Evolutionary conservation across 2,113 vertebrate genomes (phyloP).

Genomic region (Callospermophilus lateralis): DNA sequence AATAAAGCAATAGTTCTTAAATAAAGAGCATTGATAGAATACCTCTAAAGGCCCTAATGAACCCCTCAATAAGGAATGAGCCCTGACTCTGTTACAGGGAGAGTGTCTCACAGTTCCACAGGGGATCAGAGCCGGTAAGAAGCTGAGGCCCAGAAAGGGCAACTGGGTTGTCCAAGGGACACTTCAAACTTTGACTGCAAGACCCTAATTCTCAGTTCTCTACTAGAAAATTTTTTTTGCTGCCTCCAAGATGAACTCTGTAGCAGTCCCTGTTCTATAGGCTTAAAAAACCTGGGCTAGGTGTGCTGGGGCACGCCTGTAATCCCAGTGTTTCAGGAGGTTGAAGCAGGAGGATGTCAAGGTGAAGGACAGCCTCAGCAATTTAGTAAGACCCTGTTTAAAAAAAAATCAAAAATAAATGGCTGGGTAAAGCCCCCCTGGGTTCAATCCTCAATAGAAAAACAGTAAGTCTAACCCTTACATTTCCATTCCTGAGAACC

Average conservation of each 20-base stretch:
- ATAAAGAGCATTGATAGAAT: background rate
- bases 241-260: background rate
- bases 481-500: background rate
- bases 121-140: background rate
- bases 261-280: background rate
- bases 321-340: too few species aligned
- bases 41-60: rapidly evolving
- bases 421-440: background rate
- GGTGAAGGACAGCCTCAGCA: too few species aligned
- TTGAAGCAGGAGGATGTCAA: too few species aligned
- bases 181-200: background rate
- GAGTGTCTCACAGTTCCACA: background rate
- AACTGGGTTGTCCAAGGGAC: background rate
- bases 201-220: background rate
- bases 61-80: background rate
- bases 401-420: background rate
- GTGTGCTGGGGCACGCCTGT: too few species aligned
- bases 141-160: background rate
- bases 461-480: background rate
- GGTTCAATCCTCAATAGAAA: too few species aligned
- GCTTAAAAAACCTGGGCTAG: background rate
- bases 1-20: background rate
- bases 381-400: background rate
- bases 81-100: background rate
- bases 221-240: background rate